Conservation (phyloP, 2,797 vertebrate species). For the Myripristis murdjan region DNA sequence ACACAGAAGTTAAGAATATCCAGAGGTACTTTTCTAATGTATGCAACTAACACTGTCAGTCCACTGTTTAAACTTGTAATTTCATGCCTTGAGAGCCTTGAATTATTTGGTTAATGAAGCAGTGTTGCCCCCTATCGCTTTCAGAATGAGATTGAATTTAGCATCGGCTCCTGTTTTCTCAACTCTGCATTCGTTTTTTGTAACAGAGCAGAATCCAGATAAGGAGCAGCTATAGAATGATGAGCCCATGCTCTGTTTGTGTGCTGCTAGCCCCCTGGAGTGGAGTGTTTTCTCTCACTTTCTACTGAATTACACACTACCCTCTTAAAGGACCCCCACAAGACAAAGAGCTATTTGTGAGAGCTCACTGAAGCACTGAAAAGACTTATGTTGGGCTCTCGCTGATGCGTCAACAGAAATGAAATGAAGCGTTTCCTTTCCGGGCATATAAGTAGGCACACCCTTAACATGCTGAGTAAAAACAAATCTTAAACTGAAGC, state of each 20-base stretch:
- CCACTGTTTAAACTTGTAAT: too few species aligned
- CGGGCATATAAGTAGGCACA: conserved; percentile 7
- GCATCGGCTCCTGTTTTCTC: too few species aligned
- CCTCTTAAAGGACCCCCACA: conserved; percentile 49
- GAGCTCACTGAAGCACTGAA: conserved; percentile 31
- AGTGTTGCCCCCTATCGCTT: too few species aligned
- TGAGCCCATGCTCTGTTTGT: conserved; percentile 3
- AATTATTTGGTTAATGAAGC: too few species aligned
- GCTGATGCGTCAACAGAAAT: conserved; percentile 21
- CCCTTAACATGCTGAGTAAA: conserved; percentile 15
- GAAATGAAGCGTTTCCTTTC: not conserved
- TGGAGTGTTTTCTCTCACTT: conserved; percentile 35
- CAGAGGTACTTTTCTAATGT: too few species aligned
- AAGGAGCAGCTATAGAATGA: conserved; percentile 1
- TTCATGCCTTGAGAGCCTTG: too few species aligned
- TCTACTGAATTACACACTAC: conserved; percentile 57
- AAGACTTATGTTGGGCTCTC: conserved; percentile 26
- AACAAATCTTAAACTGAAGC: too few species aligned
- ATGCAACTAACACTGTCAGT: too few species aligned
- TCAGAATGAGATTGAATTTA: too few species aligned
- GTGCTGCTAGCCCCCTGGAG: conserved; percentile 23
- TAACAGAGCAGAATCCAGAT: not conserved
- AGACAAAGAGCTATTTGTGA: conserved; percentile 69
- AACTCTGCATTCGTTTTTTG: too few species aligned
- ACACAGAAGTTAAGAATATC: too few species aligned